Percentiles rank a stretch among this genome's conserved stretches.
phyloP scores from a whole-genome alignment of 2,888 invertebrate genomes.

The Sminthurides aquaticus region DNA sequence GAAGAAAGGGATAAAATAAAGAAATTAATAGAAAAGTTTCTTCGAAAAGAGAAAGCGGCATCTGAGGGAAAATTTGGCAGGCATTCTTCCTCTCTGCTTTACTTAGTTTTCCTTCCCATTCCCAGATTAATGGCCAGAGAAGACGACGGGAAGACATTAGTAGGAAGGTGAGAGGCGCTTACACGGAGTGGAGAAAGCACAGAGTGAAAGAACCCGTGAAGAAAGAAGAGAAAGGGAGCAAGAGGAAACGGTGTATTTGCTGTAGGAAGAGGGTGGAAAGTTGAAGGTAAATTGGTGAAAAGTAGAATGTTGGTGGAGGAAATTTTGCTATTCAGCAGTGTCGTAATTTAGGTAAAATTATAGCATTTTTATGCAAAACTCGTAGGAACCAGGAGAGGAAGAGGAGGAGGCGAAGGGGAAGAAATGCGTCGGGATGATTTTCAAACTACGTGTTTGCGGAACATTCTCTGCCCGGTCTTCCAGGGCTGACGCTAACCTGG shows the following conservation, averaged over 20 bases:
- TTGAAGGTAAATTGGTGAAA: neutral
- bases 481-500: too few species aligned
- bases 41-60: too few species aligned
- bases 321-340: conserved; percentile 17
- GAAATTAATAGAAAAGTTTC: neutral
- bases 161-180: neutral
- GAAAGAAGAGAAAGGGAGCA: neutral
- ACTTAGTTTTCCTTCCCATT: neutral
- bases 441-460: too few species aligned
- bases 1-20: neutral
- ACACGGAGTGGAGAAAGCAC: neutral
- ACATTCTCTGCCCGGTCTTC: too few species aligned
- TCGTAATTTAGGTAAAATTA: conserved; percentile 21
- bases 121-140: neutral
- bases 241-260: neutral
- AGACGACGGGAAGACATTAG: neutral
- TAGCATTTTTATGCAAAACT: conserved; percentile 21
- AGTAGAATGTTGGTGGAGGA: conserved; percentile 1
- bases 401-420: conserved; percentile 9
- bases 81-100: too few species aligned
- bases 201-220: neutral
- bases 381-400: conserved; percentile 5
- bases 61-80: too few species aligned
- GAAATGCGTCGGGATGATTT: too few species aligned
- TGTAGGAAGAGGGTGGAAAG: neutral